Percentiles rank a stretch among this genome's conserved stretches.
phyloP scores from a whole-genome alignment of 2,888 invertebrate species.

The Diarsia brunnea region DNA sequence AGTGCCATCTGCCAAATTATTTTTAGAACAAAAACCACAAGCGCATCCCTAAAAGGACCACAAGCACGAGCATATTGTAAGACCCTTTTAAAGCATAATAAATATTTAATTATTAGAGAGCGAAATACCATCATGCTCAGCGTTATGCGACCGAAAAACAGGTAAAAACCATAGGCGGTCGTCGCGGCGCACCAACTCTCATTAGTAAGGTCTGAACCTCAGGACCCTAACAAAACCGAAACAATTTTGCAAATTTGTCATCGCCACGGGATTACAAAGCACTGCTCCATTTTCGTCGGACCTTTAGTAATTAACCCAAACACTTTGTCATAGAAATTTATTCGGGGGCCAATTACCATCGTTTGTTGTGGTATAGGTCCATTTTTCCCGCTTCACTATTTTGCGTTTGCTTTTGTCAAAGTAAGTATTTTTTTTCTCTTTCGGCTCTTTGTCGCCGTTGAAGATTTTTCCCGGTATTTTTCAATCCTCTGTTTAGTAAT shows the following conservation, averaged over 20 bases:
- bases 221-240: slow-evolving; percentile 68
- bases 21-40: slow-evolving; percentile 37
- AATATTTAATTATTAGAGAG: slow-evolving; percentile 56
- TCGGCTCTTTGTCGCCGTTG: background rate
- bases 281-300: slow-evolving; percentile 66
- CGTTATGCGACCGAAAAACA: slow-evolving; percentile 55
- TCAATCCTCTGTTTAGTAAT: background rate
- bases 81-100: slow-evolving; percentile 59
- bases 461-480: background rate
- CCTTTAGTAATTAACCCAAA: slow-evolving; percentile 68
- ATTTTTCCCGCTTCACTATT: slow-evolving; percentile 52
- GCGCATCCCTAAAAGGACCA: slow-evolving; percentile 24
- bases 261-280: slow-evolving; percentile 70
- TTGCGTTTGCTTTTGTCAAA: slow-evolving; percentile 17
- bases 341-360: slow-evolving; percentile 61
- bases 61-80: slow-evolving; percentile 41
- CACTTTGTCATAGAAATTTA: slow-evolving; percentile 67
- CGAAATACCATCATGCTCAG: slow-evolving; percentile 53
- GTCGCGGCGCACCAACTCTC: slow-evolving; percentile 58
- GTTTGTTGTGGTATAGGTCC: slow-evolving; percentile 54
- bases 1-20: background rate
- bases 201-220: slow-evolving; percentile 65
- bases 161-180: slow-evolving; percentile 64
- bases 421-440: background rate
- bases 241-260: slow-evolving; percentile 73